Evolutionary conservation across 1,140 invertebrate species (phyloP).

Genomic region (honey bee (Apis mellifera)): DNA sequence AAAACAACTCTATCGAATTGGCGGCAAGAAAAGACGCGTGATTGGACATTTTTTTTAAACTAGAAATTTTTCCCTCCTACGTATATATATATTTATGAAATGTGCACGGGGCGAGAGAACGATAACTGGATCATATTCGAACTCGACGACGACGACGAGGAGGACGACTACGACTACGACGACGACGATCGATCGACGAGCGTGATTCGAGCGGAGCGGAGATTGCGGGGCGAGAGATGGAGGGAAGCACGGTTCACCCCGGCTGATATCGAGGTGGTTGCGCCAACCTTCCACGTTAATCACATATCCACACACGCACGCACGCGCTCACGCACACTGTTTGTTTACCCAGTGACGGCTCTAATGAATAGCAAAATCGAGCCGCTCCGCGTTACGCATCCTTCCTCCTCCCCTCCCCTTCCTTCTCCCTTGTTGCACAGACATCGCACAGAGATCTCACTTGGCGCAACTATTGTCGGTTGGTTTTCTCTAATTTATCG

Average conservation of each 20-base stretch:
- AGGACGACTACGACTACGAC: too few species aligned
- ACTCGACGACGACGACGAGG: too few species aligned
- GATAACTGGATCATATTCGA: constrained; percentile 29
- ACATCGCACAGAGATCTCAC: too few species aligned
- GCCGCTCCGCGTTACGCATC: constrained; percentile 56
- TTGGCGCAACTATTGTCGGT: too few species aligned
- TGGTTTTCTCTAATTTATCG: too few species aligned
- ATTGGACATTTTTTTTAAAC: too few species aligned
- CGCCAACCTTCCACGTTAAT: constrained; percentile 73
- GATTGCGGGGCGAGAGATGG: constrained; percentile 45
- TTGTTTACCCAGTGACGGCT: constrained; percentile 74
- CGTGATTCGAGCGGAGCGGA: constrained; percentile 44
- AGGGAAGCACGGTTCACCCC: constrained; percentile 48
- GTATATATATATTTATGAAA: too few species aligned
- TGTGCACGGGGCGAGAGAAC: too few species aligned
- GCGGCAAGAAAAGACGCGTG: too few species aligned
- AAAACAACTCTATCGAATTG: too few species aligned
- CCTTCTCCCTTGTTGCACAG: too few species aligned
- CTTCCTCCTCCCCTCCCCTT: constrained; percentile 30
- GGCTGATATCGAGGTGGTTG: constrained; percentile 69
- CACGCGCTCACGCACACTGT: constrained; percentile 69
- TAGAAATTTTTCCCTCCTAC: too few species aligned
- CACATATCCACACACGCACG: constrained; percentile 72
- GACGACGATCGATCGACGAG: constrained; percentile 65
- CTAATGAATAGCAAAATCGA: constrained; percentile 78